Evolutionary conservation across 2,888 invertebrate species (phyloP).

Genomic region (Ptychoptera contaminata): DNA sequence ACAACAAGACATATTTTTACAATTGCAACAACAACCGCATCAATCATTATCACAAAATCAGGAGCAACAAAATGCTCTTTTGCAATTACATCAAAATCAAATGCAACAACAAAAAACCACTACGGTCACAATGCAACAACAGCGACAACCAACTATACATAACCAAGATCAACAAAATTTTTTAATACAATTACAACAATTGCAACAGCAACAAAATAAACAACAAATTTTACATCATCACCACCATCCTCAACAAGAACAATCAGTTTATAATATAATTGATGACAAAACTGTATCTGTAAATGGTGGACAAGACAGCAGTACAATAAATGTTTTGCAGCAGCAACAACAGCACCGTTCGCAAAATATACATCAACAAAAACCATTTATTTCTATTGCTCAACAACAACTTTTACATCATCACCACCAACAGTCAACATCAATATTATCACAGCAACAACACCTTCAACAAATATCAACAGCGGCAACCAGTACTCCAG

Average conservation of each 20-base stretch:
- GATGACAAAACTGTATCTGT: no score
- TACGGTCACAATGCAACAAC: no score
- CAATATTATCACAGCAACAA: constrained; percentile 18
- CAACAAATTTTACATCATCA: constrained; percentile 1
- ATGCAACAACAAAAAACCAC: constrained; percentile 9
- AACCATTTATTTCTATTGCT: neutral
- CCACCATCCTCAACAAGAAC: constrained; percentile 2
- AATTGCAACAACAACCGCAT: no score
- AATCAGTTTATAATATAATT: no score
- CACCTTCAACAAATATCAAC: constrained; percentile 12
- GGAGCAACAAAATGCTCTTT: constrained; percentile 14
- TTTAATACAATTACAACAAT: neutral
- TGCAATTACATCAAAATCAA: constrained; percentile 10
- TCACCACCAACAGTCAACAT: constrained; percentile 14
- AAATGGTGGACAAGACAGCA: neutral
- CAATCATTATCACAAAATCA: constrained; percentile 8
- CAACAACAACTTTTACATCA: constrained; percentile 5
- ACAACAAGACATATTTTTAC: no score
- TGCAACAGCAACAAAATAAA: neutral
- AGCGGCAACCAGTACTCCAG: constrained; percentile 3
- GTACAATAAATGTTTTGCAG: neutral
- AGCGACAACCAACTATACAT: constrained; percentile 1
- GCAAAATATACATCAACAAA: constrained; percentile 4
- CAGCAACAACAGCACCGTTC: constrained; percentile 7
- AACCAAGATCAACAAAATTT: neutral